phyloP scores from a whole-genome alignment of 2,113 vertebrate species.

The Microcebus lehilahytsara region DNA sequence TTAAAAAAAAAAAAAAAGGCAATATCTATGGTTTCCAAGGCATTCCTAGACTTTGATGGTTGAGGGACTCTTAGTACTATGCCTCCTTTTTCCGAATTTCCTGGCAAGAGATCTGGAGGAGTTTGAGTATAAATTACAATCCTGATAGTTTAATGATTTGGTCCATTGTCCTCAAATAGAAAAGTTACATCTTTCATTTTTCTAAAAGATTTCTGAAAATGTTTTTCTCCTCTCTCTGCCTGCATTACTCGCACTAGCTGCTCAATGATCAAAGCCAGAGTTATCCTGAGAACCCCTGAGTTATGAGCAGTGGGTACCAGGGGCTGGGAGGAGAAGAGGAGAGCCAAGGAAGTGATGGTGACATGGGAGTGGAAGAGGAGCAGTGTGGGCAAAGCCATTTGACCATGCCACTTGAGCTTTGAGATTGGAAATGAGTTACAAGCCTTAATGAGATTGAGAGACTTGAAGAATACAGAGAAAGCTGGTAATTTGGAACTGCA shows the following conservation, averaged over 20 bases:
- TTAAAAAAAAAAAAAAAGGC: neutral
- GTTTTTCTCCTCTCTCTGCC: neutral
- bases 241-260: neutral
- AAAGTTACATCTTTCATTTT: neutral
- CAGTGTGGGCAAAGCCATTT: neutral
- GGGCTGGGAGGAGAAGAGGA: neutral
- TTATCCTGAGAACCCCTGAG: neutral
- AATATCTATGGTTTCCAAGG: neutral
- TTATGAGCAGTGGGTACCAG: neutral
- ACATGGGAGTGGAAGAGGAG: neutral
- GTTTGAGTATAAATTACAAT: neutral
- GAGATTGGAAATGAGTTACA: neutral
- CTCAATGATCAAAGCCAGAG: neutral
- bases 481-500: neutral
- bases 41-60: neutral
- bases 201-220: neutral
- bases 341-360: neutral
- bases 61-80: neutral
- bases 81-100: neutral
- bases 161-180: neutral
- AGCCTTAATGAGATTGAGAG: neutral
- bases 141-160: neutral
- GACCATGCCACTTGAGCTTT: neutral
- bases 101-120: neutral
- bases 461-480: neutral